Evolutionary conservation across 2,797 vertebrate species (phyloP).

Genomic region (Chiroxiphia lanceolata): DNA sequence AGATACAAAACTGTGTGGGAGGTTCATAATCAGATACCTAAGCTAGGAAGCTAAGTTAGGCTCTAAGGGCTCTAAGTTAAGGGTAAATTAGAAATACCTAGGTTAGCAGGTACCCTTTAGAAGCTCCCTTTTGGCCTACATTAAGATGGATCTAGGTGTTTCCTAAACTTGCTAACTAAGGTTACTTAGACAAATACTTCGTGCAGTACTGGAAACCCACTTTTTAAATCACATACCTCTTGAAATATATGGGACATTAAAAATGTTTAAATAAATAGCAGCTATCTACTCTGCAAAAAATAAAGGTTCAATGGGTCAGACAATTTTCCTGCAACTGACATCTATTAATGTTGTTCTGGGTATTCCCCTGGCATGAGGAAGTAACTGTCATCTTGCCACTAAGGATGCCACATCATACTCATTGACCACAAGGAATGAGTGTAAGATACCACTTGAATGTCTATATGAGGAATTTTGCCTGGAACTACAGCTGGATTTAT

Average conservation of each 20-base stretch:
- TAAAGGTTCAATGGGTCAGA: not conserved
- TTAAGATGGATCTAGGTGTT: not conserved
- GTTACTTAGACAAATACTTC: not conserved
- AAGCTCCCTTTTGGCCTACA: not conserved
- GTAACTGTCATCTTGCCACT: slow-evolving; percentile 32
- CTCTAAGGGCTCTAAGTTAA: not conserved
- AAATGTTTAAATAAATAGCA: not conserved
- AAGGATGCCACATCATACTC: slow-evolving; percentile 15
- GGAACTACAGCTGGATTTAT: slow-evolving; percentile 15
- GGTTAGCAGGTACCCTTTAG: not conserved
- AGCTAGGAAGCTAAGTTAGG: not conserved
- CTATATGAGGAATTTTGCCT: not conserved
- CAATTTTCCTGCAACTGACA: not conserved
- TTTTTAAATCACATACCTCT: not conserved
- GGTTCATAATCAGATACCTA: not conserved
- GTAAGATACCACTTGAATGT: not conserved
- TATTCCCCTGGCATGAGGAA: slow-evolving; percentile 23
- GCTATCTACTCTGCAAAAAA: not conserved
- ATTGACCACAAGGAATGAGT: slow-evolving; percentile 3
- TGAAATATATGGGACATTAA: not conserved
- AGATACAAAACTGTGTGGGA: not conserved
- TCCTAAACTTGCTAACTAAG: not conserved
- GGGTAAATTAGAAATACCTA: not conserved
- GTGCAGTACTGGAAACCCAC: not conserved
- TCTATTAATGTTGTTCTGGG: not conserved